These are phyloP conservation scores for Heliangelus exortis DNA, from an alignment of 2,797 vertebrate species.

Conservation along the genomic window DNA sequence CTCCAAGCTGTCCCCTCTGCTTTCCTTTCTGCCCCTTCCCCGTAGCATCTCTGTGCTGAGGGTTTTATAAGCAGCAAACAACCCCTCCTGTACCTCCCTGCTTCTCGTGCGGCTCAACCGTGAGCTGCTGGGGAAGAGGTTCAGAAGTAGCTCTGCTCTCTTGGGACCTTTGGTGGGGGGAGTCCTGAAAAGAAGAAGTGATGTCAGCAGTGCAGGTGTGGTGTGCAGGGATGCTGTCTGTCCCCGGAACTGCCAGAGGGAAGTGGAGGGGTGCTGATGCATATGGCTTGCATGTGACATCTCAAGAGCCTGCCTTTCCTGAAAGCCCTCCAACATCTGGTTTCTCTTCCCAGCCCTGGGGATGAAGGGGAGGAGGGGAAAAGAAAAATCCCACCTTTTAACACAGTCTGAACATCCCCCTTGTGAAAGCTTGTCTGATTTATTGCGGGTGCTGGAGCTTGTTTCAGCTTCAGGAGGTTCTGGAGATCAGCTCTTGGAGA, in stretches of 20 bases:
- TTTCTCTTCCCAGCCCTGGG: conserved; percentile 41
- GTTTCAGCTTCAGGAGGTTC: conserved; percentile 8
- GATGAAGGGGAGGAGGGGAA: conserved; percentile 40
- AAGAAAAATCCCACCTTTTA: conserved; percentile 65
- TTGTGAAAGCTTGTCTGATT: conserved; percentile 36
- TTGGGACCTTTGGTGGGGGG: not conserved
- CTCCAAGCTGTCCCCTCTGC: not conserved
- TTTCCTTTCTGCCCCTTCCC: not conserved
- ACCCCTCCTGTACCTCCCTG: not conserved
- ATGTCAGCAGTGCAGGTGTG: not conserved
- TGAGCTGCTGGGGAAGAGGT: not conserved
- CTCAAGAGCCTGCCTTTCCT: conserved; percentile 54
- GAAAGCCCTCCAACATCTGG: conserved; percentile 63
- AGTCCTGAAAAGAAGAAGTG: not conserved
- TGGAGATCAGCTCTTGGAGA: conserved; percentile 10
- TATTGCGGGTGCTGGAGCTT: not conserved
- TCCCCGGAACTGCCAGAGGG: not conserved
- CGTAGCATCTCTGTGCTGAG: not conserved
- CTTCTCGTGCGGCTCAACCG: not conserved
- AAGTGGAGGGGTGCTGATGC: not conserved
- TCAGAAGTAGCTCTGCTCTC: not conserved
- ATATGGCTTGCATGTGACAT: conserved; percentile 61
- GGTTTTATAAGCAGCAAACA: not conserved
- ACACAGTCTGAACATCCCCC: conserved; percentile 33
- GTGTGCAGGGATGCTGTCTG: not conserved